Conservation (phyloP, 92 coral and sea anemone genomes). For the Zoanthus sansibaricus region DNA sequence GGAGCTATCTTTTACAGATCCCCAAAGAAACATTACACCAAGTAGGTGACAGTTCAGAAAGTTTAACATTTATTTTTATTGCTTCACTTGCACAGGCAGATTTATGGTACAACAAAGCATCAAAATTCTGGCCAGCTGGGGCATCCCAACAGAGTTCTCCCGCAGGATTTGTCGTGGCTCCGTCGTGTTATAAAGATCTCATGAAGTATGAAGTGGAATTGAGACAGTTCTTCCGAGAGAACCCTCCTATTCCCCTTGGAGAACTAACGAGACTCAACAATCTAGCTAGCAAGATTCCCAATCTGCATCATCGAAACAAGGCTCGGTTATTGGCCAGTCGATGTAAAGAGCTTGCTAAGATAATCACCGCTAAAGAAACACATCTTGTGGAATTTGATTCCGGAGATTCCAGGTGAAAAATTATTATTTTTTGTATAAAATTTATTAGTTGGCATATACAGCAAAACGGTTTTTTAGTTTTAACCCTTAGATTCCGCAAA, state of each 20-base stretch:
- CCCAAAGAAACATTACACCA: background rate
- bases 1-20: background rate
- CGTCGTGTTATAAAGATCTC: slow-evolving; percentile 57
- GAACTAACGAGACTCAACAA: slow-evolving; percentile 72
- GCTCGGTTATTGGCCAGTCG: slow-evolving; percentile 76
- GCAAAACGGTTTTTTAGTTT: too few species aligned
- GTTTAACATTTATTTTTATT: background rate
- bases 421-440: too few species aligned
- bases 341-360: slow-evolving; percentile 84
- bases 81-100: slow-evolving; percentile 71
- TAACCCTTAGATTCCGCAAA: too few species aligned
- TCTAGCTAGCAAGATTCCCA: slow-evolving; percentile 66
- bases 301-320: slow-evolving; percentile 71
- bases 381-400: slow-evolving; percentile 52
- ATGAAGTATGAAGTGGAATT: slow-evolving; percentile 62
- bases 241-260: slow-evolving; percentile 88
- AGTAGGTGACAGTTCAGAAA: background rate
- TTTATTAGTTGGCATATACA: too few species aligned
- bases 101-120: slow-evolving; percentile 80
- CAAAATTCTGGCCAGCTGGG: slow-evolving; percentile 76
- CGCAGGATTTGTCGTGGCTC: slow-evolving; percentile 50
- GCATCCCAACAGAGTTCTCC: slow-evolving; percentile 26
- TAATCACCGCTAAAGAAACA: slow-evolving; percentile 78
- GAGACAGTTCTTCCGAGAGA: slow-evolving; percentile 64
- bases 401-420: slow-evolving; percentile 12